Evolutionary conservation across 2,888 invertebrate genomes (phyloP).

Genomic region (Lasioglossum leucozonium): DNA sequence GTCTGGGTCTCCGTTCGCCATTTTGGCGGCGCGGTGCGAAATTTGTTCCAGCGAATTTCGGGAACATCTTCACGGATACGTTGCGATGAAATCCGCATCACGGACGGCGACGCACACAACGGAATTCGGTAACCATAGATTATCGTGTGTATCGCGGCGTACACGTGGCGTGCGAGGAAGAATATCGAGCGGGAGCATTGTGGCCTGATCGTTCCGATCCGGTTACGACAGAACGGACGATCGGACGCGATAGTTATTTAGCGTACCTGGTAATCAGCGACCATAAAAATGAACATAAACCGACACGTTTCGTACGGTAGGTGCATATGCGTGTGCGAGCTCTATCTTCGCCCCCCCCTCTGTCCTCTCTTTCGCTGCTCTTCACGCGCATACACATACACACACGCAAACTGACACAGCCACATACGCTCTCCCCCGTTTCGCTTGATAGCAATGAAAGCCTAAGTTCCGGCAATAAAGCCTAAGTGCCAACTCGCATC

Average conservation of each 20-base stretch:
- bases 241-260: conserved; percentile 77
- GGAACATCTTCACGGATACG: conserved; percentile 37
- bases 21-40: conserved; percentile 15
- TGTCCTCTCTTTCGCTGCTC: not conserved
- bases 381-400: not conserved
- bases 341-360: conserved; percentile 1
- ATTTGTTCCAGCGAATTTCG: conserved; percentile 55
- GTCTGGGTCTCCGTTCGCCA: too few species aligned
- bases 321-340: conserved; percentile 41
- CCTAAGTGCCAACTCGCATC: conserved; percentile 72
- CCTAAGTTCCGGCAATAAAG: conserved; percentile 71
- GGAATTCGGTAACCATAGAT: conserved; percentile 46
- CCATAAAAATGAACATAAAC: conserved; percentile 80
- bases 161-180: conserved; percentile 50
- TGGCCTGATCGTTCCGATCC: conserved; percentile 67
- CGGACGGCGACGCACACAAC: conserved; percentile 11
- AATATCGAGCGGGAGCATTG: conserved; percentile 61
- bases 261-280: conserved; percentile 80
- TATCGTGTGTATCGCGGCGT: conserved; percentile 53
- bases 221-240: conserved; percentile 75
- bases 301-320: conserved; percentile 73
- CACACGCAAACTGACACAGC: not conserved
- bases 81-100: conserved; percentile 34
- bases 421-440: not conserved
- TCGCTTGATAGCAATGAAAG: conserved; percentile 68